Percentiles rank a stretch among this genome's conserved stretches.
These are phyloP conservation scores for Chaetophractus vellerosus DNA, from an alignment of 2,797 vertebrate genomes.

Conservation along the genomic window DNA sequence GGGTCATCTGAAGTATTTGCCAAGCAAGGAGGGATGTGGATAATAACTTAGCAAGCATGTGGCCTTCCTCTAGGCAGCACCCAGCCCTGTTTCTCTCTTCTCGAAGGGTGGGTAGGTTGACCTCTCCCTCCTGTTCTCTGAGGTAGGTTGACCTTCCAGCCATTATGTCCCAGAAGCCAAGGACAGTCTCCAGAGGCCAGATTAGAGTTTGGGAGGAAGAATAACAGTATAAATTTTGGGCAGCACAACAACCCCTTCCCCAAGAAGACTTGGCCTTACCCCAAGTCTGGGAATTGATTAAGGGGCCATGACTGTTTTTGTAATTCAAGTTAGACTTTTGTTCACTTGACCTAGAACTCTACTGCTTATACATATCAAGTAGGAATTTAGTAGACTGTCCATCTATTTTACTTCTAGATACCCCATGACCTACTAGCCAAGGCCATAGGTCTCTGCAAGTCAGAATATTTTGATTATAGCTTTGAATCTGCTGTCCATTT, in stretches of 20 bases:
- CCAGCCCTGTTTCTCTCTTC: conserved; percentile 34
- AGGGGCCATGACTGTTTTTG: too few species aligned
- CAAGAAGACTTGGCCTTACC: too few species aligned
- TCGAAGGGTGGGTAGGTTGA: conserved; percentile 6
- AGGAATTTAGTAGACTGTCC: too few species aligned
- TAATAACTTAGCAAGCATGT: conserved; percentile 68
- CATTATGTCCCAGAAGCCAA: background rate
- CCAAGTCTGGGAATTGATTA: too few species aligned
- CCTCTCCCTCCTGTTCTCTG: background rate
- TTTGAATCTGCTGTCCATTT: too few species aligned
- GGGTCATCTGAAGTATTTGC: conserved; percentile 80
- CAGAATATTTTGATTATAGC: too few species aligned
- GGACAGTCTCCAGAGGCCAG: background rate
- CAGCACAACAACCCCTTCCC: too few species aligned
- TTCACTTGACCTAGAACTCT: background rate
- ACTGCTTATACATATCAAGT: too few species aligned
- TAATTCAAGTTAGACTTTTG: background rate
- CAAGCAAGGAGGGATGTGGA: conserved; percentile 53
- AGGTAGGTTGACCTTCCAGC: background rate
- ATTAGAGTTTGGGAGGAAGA: conserved; percentile 2
- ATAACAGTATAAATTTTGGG: too few species aligned
- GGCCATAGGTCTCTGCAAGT: too few species aligned
- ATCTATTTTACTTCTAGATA: too few species aligned
- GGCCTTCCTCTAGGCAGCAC: conserved; percentile 14
- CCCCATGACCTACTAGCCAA: too few species aligned